Conservation (phyloP, 1,140 invertebrate genomes). For the Meloidogyne chitwoodi region DNA sequence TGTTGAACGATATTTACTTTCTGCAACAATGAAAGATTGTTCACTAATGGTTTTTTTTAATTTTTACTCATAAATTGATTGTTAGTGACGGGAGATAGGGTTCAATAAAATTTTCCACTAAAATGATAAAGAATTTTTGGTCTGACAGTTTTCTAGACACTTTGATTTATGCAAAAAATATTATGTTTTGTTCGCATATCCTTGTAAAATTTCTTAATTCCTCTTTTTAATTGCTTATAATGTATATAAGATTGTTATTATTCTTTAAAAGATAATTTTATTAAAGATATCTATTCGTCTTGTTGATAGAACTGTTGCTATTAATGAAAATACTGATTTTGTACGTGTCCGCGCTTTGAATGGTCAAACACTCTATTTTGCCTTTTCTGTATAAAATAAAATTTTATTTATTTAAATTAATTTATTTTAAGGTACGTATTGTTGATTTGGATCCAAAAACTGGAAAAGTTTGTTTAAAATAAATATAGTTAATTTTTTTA, state of each 20-base stretch:
- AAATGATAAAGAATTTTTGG: no score
- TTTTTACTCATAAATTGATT: constrained; percentile 22
- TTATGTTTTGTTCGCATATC: no score
- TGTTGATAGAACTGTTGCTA: not conserved
- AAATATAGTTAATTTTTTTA: not conserved
- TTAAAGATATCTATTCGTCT: constrained; percentile 16
- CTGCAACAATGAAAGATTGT: constrained; percentile 59
- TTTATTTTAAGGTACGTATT: constrained; percentile 34
- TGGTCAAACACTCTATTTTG: constrained; percentile 19
- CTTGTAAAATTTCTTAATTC: no score
- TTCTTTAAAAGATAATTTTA: not conserved
- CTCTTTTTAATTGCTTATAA: no score
- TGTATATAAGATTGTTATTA: no score
- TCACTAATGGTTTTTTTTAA: constrained; percentile 42
- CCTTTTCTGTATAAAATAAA: constrained; percentile 13
- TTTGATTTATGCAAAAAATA: no score
- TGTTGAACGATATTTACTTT: constrained; percentile 51
- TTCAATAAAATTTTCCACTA: no score
- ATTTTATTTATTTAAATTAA: not conserved
- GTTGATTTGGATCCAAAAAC: constrained; percentile 59
- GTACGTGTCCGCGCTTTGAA: constrained; percentile 9
- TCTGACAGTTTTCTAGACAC: no score
- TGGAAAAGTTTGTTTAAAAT: constrained; percentile 41
- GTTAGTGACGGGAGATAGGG: no score
- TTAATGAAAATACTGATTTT: not conserved